A percentile compares a stretch with the other conserved stretches of the same genome.
These are phyloP conservation scores for Seriola quinqueradiata DNA, from an alignment of 2,113 vertebrate species.

Conservation along the genomic window DNA sequence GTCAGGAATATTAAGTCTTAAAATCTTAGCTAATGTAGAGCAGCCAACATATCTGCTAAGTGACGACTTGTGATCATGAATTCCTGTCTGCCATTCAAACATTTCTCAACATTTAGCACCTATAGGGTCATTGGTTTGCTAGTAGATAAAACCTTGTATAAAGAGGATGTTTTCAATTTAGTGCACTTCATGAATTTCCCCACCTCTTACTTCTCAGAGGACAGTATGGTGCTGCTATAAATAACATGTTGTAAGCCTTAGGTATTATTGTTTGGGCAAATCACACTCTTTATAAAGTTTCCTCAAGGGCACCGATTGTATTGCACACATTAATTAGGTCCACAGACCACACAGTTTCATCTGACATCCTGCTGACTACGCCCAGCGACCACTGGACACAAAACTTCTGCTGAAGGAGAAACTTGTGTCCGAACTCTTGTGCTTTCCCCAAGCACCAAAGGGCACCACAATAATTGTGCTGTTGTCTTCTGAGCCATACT, in stretches of 20 bases:
- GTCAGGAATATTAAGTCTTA: background rate
- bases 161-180: constrained; percentile 42
- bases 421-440: constrained; percentile 88
- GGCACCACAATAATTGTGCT: constrained; percentile 94
- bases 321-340: constrained; percentile 62
- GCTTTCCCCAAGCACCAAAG: constrained; percentile 97
- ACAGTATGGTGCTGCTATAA: constrained; percentile 46
- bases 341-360: constrained; percentile 21
- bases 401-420: constrained; percentile 98
- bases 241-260: constrained; percentile 25
- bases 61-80: background rate
- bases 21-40: background rate
- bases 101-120: constrained; percentile 25
- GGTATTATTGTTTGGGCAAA: constrained; percentile 31
- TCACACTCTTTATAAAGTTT: constrained; percentile 16
- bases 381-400: constrained; percentile 95
- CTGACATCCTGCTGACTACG: constrained; percentile 73
- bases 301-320: constrained; percentile 44
- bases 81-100: constrained; percentile 19
- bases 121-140: constrained; percentile 31
- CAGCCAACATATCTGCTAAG: background rate
- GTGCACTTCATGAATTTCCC: constrained; percentile 53
- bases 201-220: constrained; percentile 21
- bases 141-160: constrained; percentile 33
- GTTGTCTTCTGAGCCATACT: constrained; percentile 96